Percentiles rank a stretch among this genome's conserved stretches.
phyloP scores from a whole-genome alignment of 2,797 vertebrate genomes.

The Glyptemys insculpta region DNA sequence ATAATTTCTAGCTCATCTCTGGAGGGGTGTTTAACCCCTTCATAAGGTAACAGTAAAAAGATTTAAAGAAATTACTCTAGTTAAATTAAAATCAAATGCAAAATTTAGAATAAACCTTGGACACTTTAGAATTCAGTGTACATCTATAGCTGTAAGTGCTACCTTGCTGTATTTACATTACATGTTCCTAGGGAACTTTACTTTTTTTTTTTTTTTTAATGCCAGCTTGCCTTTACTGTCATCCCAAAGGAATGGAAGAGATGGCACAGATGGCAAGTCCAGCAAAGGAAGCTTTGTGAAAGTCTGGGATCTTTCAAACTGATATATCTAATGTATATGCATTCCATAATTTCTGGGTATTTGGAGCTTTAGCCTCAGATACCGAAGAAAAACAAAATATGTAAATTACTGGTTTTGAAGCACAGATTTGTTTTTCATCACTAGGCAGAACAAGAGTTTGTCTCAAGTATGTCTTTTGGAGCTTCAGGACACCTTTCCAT shows the following conservation, averaged over 20 bases:
- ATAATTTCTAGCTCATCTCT: background rate
- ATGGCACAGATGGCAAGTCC: slow-evolving; percentile 24
- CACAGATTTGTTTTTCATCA: background rate
- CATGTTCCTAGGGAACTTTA: background rate
- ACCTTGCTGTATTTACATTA: too few species aligned
- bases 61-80: too few species aligned
- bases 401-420: background rate
- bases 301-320: slow-evolving; percentile 11
- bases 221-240: slow-evolving; percentile 51
- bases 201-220: background rate
- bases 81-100: too few species aligned
- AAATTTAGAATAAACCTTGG: too few species aligned
- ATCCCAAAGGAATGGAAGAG: slow-evolving; percentile 38
- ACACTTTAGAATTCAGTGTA: too few species aligned
- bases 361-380: background rate
- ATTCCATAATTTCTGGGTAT: background rate
- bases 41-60: too few species aligned
- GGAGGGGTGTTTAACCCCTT: background rate
- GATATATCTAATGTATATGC: background rate
- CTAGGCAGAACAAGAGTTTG: background rate
- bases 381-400: background rate
- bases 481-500: background rate
- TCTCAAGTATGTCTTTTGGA: background rate
- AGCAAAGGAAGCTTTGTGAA: background rate
- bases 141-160: too few species aligned